Base-by-base conservation (phyloP, 2,113 vertebrate species). In the Cochlearius cochlearius region DNA sequence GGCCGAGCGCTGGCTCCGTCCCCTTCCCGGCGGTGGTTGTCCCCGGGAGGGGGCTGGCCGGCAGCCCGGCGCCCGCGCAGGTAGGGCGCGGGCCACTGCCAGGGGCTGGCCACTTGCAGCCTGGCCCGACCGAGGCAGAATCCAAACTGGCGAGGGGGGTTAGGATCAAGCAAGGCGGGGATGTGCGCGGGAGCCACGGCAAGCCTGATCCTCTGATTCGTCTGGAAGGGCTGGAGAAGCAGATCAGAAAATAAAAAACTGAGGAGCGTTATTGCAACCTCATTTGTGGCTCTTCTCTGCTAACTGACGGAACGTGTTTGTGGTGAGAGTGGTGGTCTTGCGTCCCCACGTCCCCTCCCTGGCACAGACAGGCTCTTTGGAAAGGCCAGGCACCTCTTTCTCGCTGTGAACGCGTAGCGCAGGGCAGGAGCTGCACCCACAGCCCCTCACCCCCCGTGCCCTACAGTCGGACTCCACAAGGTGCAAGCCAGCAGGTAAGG, bases 351-450 rank as follows among this genome's bases (percentile, higher is more conserved):
- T 62, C 17, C 64, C 50, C 34, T 82, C 15, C 22, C 43, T 63
- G 74, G 84, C 45, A 49, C 5, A 25, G 56, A 34, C 7, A 1
- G 2, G 19, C 34, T 38, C 66, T 62, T 49, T 53, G 75, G 60
- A 43, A 43, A 58, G 15, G 47, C 43, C 49, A 10, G 30, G 55
- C 30, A 18, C 19, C 14, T 63, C 1, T 23, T 47, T 36, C 45
- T 47, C 0, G 0, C 60, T 19, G 71, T 21, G 43, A 26, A 5
- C 2, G 9, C 1, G 1, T 5, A 15, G 56, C 2, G 5, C 7
- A 20, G 59, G n/a, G 20, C 50, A 36, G 67, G 1, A 32, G 52
- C 52, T 86, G 60, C 43, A 19, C 39, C n/a, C 66, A 5, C 43
- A 27, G 69, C 52, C 49, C 41, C 36, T 45, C 11, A 2, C 45